Evolutionary conservation across 2,797 vertebrate genomes (phyloP), one percentile per base, ranked within the genome.

Genomic region (Poecile montanus): DNA sequence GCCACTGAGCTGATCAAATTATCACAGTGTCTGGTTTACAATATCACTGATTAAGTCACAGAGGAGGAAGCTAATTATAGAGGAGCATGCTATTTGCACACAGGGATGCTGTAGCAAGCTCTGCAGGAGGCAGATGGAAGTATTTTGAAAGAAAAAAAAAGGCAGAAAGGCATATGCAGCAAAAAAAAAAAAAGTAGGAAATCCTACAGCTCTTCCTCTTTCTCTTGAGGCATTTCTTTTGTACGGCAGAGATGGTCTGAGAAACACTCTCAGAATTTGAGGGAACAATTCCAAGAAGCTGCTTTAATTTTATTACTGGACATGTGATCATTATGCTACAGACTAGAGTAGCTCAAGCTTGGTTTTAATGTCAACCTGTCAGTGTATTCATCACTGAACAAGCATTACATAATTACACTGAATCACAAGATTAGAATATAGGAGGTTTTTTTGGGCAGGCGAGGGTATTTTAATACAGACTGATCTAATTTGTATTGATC

Each of bases 41-140:
- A 85, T 96, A 96, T 96, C 95, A 89, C 66, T 91, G 91, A 97
- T 95, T 95, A 97, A 97, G 94, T 96, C 83, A 88, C 76, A 95
- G 89, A 96, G 95, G 81, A 97, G 61, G 89, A 96, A 78, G 65
- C 84, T 97, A 97, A 97, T 97, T 97, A 97, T 95, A 94, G 94
- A 95, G 93, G 30, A 92, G 50, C 92, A 85, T 94, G 89, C 71
- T 96, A 94, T 94, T 96, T 96, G 91, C 89, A 89, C 78, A 53
- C 62, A 96, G 93, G 91, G 91, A 89, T 85, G 78, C 94, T 95
- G 95, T 72, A 93, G 82, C 93, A 95, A 93, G 80, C 74, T 95
- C 78, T 85, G 81, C 56, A 95, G 88, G 87, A 82, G 88, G 44
- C 53, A 96, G 91, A 94, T 89, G 92, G 93, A 96, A 85, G 94